Base-by-base conservation (phyloP, 2,888 invertebrate species). In the Epirrita christyi region DNA sequence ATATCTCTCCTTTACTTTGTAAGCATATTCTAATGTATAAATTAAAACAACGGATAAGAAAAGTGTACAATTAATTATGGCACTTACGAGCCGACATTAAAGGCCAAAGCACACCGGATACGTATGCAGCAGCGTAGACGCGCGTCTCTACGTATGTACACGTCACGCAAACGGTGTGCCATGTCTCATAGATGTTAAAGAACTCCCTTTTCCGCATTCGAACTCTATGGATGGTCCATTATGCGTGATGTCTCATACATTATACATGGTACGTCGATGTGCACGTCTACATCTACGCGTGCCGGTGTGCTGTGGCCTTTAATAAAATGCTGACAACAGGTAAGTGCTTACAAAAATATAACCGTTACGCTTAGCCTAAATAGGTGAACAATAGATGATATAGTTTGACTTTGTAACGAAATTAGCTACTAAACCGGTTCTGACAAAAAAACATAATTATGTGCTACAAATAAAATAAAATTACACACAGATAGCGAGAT, bases 1-100 rank as follows among this genome's bases (percentile, higher is more conserved):
- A 59, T 59, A 44, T 63, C 52, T 57, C 48, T 61, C 36, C 49
- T 61, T 52, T 28, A 49, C 36, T 44, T 48, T 34, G 5, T 3
- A 29, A 29, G 29, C 13, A 6, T 43, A 43, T 1, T 0, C 11
- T 38, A 38, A 43, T 43, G 28, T 21, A 21, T 0, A 41, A 29
- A 45, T 48, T 11, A 38, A 55, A 49, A 37, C n/a, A 48, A 45
- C 34, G 41, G 44, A 52, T 29, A 41, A 36, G 13, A 13, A 36
- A 45, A 47, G 14, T 29, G 29, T 44, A 44, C 2, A 43, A 43
- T 28, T n/a, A 14, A 44, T 45, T 55, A 59, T 55, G 51, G 55
- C 55, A 55, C 51, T 41, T 32, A 15, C n/a, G 21, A 58, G 37
- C 45, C 53, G 40, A 41, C 28, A 36, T 43, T n/a, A n/a, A n/a